Evolutionary conservation across 2,797 vertebrate genomes (phyloP).

Genomic region (Cacajao melanocephalus): DNA sequence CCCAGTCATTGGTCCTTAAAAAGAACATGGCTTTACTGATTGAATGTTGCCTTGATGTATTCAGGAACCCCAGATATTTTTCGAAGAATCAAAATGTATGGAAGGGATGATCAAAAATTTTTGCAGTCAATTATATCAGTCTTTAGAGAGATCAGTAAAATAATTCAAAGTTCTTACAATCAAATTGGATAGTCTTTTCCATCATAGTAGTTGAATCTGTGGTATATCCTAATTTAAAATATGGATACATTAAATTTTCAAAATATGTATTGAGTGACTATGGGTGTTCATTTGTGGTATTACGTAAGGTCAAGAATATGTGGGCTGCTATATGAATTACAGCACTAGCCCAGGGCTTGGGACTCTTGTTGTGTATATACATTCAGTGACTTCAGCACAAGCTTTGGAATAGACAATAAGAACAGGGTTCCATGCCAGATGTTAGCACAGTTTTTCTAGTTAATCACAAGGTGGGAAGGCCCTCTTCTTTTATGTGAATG

Average conservation of each 20-base stretch:
- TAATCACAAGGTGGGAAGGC: neutral
- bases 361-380: accelerated
- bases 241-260: conserved; percentile 9
- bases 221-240: conserved; percentile 5
- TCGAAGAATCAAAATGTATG: neutral
- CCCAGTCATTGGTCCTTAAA: neutral
- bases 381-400: neutral
- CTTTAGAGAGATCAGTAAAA: neutral
- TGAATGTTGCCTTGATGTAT: neutral
- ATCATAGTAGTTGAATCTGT: neutral
- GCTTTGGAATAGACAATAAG: neutral
- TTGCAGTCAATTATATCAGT: neutral
- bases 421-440: neutral
- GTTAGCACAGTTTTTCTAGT: neutral
- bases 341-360: neutral
- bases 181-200: neutral
- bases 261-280: neutral
- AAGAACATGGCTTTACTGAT: neutral
- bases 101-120: neutral
- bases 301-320: neutral
- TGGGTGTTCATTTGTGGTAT: neutral
- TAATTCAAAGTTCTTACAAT: neutral
- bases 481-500: neutral
- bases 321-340: neutral
- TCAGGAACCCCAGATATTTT: neutral